These are phyloP conservation scores for Tragelaphus buxtoni DNA, from an alignment of 2,113 vertebrate species.

Conservation along the genomic window DNA sequence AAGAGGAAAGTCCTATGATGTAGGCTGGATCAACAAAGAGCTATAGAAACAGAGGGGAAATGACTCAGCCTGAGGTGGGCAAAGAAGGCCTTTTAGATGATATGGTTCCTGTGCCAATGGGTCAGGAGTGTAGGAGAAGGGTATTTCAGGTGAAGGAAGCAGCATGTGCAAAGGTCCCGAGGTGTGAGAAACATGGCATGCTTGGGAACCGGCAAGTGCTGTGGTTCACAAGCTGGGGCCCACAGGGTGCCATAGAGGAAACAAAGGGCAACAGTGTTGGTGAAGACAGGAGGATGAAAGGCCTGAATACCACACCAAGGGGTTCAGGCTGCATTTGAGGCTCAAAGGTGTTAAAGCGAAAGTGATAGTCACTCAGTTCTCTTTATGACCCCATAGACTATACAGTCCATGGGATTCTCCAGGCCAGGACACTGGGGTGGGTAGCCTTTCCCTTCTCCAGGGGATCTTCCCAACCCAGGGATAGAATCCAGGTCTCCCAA, in stretches of 20 bases:
- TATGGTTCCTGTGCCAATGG: rapidly evolving
- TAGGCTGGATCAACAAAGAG: neutral
- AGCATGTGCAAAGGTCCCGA: neutral
- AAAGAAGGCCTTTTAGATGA: neutral
- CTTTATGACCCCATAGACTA: neutral
- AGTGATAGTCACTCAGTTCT: neutral
- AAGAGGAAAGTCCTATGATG: neutral
- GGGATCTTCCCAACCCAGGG: neutral
- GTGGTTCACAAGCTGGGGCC: neutral
- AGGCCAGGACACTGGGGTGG: neutral
- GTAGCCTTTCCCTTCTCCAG: neutral
- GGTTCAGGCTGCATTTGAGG: neutral
- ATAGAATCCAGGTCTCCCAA: neutral
- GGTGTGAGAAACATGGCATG: neutral
- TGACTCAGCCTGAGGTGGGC: neutral
- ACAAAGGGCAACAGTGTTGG: rapidly evolving
- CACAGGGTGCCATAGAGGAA: neutral
- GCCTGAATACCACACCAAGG: neutral
- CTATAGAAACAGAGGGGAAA: neutral
- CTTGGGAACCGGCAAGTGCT: neutral
- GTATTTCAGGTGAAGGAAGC: neutral
- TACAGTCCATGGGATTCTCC: neutral
- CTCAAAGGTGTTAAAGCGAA: neutral
- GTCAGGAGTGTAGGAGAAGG: neutral
- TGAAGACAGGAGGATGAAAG: neutral